A percentile compares a stretch with the other conserved stretches of the same genome.
Conservation (phyloP, 1,140 invertebrate genomes). For the Drosophila parabipectinata region DNA sequence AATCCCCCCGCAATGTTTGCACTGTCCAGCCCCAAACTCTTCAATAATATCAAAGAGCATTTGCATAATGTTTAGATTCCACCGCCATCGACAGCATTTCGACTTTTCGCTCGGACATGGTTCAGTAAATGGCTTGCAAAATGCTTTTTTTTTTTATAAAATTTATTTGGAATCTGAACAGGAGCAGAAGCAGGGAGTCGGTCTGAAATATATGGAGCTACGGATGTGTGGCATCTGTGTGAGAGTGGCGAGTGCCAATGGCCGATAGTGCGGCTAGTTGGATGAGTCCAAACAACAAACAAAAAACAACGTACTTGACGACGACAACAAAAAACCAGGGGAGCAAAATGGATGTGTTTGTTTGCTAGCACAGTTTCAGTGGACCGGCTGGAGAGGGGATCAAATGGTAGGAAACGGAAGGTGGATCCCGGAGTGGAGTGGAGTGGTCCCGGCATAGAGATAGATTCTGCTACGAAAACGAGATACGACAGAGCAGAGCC, state of each 20-base stretch:
- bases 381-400: background rate
- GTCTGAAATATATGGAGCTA: slow-evolving; percentile 9
- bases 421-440: slow-evolving; percentile 10
- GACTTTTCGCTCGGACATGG: slow-evolving; percentile 42
- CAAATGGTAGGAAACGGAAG: slow-evolving; percentile 25
- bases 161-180: slow-evolving; percentile 28
- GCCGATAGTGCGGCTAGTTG: slow-evolving; percentile 60
- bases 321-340: slow-evolving; percentile 11
- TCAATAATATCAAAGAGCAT: slow-evolving; percentile 51
- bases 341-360: slow-evolving; percentile 60
- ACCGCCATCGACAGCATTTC: slow-evolving; percentile 31
- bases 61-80: slow-evolving; percentile 52
- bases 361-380: slow-evolving; percentile 69
- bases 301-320: slow-evolving; percentile 5
- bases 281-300: slow-evolving; percentile 38
- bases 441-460: background rate
- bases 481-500: slow-evolving; percentile 64
- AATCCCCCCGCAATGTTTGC: slow-evolving; percentile 39
- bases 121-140: slow-evolving; percentile 41
- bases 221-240: slow-evolving; percentile 20
- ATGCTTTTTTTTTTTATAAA: slow-evolving; percentile 38
- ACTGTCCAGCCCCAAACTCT: slow-evolving; percentile 20
- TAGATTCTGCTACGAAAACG: slow-evolving; percentile 70
- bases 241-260: slow-evolving; percentile 46
- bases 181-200: background rate